These are phyloP conservation scores for Paraplagusia blochii DNA, from an alignment of 2,113 vertebrate genomes.

Conservation along the genomic window DNA sequence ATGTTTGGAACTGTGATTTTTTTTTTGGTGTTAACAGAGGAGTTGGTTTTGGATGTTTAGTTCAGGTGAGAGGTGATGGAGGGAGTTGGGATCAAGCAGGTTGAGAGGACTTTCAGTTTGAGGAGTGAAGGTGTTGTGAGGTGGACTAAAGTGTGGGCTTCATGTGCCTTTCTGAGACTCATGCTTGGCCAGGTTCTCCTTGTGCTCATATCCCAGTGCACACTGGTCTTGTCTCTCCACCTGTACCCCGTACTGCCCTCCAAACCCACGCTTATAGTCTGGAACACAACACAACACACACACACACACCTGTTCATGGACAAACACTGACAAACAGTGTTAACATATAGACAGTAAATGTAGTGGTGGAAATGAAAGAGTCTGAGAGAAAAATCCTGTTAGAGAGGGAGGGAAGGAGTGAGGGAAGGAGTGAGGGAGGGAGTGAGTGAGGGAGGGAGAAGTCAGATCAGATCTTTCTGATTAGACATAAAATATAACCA, in stretches of 20 bases:
- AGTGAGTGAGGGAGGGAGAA: no score
- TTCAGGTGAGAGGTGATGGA: background rate
- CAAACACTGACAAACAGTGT: conserved; percentile 2
- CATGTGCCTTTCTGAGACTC: conserved; percentile 89
- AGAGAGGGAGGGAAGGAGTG: no score
- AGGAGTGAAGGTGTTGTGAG: background rate
- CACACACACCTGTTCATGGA: conserved; percentile 34
- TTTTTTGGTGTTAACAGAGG: no score
- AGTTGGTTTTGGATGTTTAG: no score
- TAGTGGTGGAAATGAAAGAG: background rate
- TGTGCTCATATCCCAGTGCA: conserved; percentile 89
- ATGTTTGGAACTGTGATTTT: no score
- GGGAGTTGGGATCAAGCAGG: background rate
- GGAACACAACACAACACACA: conserved; percentile 72
- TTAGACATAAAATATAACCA: no score
- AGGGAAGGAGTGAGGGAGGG: no score
- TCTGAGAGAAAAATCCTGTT: background rate
- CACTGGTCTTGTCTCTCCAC: conserved; percentile 85
- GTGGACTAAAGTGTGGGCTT: background rate
- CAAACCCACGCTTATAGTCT: conserved; percentile 93
- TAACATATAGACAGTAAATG: background rate
- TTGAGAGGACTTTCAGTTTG: no score
- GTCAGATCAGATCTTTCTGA: no score
- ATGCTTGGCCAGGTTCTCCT: conserved; percentile 88
- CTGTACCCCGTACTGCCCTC: conserved; percentile 88